Evolutionary conservation across 2,888 invertebrate species (phyloP), one percentile per base, ranked within the genome.

Genomic region (Trisateles emortualis): DNA sequence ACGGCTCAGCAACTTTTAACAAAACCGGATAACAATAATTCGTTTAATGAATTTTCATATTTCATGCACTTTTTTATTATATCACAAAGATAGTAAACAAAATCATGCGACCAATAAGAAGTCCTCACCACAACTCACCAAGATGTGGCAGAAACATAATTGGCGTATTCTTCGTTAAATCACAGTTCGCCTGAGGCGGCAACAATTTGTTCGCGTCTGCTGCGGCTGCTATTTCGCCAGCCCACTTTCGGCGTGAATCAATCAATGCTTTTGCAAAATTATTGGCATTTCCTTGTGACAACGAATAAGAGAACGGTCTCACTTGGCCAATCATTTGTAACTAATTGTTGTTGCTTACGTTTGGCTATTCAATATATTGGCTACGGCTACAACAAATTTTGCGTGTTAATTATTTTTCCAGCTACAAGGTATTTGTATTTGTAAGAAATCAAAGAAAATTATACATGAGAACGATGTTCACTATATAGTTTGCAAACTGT

Each of bases 271-370:
- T 63, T 63, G 65, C 71, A 71, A 74, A 79, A 79, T 76, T 77
- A 82, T 79, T 86, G 85, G 79, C 82, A 81, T 83, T 78, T 82
- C 73, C 75, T 72, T 65, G 55, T 61, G 70, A 70, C 62, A 40
- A 60, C 52, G 17, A 54, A 46, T 43, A 38, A 42, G 33, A 35
- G 0, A 13, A 4, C 11, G 11, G 35, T 13, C 5, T 13, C 29
- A 17, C 11, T 36, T 6, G 29, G 19, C 29, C 10, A 32, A 1
- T 9, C 0, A n/a, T 42, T 41, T 36, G 16, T 35, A 0, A 2
- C 26, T 35, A 1, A 41, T 22, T 22, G 6, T 13, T 1, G 26
- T 26, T 8, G 8, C 8, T 1, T 3, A 19, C 3, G 19, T 3
- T 19, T 19, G 5, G 2, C n/a, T n/a, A n/a, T n/a, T n/a, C n/a